Conservation (phyloP, 2,888 invertebrate species). For the Eilema caniola region DNA sequence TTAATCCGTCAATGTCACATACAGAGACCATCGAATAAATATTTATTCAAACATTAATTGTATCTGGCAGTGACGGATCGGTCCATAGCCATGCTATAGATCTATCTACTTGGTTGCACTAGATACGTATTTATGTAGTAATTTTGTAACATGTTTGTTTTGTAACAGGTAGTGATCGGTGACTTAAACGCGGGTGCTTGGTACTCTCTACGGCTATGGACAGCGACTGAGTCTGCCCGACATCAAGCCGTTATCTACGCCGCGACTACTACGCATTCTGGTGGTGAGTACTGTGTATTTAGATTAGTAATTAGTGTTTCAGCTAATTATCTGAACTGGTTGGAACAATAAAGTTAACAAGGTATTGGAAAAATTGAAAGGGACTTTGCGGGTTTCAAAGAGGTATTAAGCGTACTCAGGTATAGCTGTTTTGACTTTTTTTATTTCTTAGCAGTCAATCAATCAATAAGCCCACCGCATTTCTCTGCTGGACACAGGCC, state of each 20-base stretch:
- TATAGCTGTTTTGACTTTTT: too few species aligned
- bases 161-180: constrained; percentile 80
- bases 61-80: constrained; percentile 18
- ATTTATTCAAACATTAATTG: constrained; percentile 11
- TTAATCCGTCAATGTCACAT: constrained; percentile 5
- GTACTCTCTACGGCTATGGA: constrained; percentile 91
- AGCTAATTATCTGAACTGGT: not conserved
- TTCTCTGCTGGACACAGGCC: too few species aligned
- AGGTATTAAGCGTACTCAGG: too few species aligned
- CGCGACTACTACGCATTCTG: constrained; percentile 91
- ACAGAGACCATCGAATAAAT: constrained; percentile 1
- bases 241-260: constrained; percentile 90
- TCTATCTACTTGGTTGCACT: not conserved
- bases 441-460: too few species aligned
- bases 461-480: too few species aligned
- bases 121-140: too few species aligned
- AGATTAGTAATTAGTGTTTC: not conserved
- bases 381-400: too few species aligned
- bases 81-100: not conserved
- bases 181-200: constrained; percentile 91
- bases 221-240: constrained; percentile 90
- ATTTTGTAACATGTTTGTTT: not conserved
- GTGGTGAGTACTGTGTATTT: constrained; percentile 81
- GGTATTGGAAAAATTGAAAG: too few species aligned
- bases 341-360: too few species aligned